Conservation (phyloP, 2,888 invertebrate genomes). For the Tipula confusa region DNA sequence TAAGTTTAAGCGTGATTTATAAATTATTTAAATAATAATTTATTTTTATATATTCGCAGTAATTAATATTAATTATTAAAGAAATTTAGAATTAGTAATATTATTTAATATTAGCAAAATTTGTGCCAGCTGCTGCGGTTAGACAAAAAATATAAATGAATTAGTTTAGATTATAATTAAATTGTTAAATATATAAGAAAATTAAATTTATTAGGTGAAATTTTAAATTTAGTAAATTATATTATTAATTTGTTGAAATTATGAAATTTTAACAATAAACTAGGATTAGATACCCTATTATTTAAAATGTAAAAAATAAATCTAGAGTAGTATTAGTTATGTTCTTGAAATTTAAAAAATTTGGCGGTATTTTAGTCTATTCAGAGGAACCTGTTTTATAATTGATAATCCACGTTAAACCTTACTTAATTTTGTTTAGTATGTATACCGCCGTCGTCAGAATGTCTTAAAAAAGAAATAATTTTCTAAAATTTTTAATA, state of each 20-base stretch:
- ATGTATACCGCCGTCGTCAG: constrained; percentile 49
- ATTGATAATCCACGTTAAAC: constrained; percentile 60
- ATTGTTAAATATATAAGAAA: constrained; percentile 42
- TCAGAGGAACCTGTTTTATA: constrained; percentile 66
- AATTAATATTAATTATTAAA: no score
- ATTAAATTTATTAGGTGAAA: constrained; percentile 55
- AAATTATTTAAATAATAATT: no score
- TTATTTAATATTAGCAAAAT: no score
- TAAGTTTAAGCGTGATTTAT: no score
- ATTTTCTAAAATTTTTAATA: constrained; percentile 50
- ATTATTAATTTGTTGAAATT: constrained; percentile 50
- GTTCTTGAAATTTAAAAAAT: constrained; percentile 63
- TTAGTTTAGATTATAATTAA: no score
- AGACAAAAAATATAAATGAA: constrained; percentile 58
- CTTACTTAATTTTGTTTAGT: constrained; percentile 50
- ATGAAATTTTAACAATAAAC: no score
- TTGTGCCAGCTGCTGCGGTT: constrained; percentile 58
- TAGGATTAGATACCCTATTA: no score
- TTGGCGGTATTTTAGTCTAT: constrained; percentile 67
- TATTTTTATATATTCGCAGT: no score
- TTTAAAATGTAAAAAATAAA: constrained; percentile 49
- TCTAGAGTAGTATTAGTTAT: constrained; percentile 55
- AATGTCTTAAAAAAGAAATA: constrained; percentile 51
- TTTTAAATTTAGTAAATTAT: constrained; percentile 53
- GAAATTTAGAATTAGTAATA: no score